phyloP scores from a whole-genome alignment of 2,113 vertebrate species.

The Butorides virescens region DNA sequence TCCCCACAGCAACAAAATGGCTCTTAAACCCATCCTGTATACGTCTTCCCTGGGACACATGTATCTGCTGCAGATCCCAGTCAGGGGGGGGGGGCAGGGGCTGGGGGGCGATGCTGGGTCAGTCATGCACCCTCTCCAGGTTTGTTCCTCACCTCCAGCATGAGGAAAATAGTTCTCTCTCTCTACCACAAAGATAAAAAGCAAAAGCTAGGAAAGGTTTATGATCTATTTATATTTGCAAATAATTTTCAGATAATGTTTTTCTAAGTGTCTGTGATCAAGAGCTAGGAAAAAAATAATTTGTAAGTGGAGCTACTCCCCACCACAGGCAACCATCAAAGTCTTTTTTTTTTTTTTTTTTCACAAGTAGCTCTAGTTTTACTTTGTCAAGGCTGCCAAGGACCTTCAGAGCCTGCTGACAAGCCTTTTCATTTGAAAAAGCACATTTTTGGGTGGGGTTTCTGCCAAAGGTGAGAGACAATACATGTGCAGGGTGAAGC shows the following conservation, averaged over 20 bases:
- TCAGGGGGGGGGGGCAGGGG: fast-evolving
- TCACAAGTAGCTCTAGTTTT: background rate
- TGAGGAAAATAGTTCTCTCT: background rate
- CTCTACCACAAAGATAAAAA: background rate
- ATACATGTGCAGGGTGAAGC: background rate
- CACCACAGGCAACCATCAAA: background rate
- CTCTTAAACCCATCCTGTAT: background rate
- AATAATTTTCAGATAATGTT: background rate
- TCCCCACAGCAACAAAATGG: background rate
- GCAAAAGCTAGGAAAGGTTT: background rate
- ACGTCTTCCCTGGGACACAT: background rate
- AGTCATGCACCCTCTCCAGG: background rate
- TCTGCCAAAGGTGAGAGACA: background rate
- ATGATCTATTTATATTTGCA: background rate
- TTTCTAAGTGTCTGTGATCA: background rate
- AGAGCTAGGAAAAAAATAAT: background rate
- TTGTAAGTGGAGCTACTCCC: background rate
- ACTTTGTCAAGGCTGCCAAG: background rate
- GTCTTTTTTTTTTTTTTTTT: background rate
- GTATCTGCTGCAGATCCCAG: background rate
- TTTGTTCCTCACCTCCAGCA: background rate
- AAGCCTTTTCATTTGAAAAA: background rate
- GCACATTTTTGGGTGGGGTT: background rate
- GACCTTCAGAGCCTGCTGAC: background rate
- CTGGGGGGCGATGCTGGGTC: background rate